These are phyloP conservation scores for Tetanocera ferruginea DNA, from an alignment of 2,888 invertebrate species.

Conservation along the genomic window DNA sequence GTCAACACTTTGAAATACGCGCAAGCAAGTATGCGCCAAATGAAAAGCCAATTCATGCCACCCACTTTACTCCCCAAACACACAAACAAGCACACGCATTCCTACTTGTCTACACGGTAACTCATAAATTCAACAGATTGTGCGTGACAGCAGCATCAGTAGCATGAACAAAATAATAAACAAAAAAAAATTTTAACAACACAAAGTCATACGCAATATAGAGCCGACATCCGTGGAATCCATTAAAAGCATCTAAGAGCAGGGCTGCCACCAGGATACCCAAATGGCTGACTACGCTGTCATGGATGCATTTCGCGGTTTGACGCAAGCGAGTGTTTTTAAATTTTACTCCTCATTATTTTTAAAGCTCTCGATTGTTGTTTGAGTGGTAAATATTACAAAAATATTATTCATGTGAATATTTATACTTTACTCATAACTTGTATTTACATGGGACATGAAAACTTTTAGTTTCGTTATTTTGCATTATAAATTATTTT, in stretches of 20 bases:
- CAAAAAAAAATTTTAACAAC: neutral
- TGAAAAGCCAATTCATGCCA: neutral
- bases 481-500: too few species aligned
- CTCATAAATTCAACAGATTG: constrained; percentile 28
- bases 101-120: constrained; percentile 22
- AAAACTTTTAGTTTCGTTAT: too few species aligned
- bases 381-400: neutral
- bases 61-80: neutral
- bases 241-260: neutral
- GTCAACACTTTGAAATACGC: constrained; percentile 64
- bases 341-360: neutral
- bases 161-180: neutral
- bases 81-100: neutral
- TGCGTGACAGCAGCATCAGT: constrained; percentile 16
- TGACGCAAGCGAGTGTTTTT: neutral
- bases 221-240: neutral
- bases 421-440: too few species aligned
- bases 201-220: neutral
- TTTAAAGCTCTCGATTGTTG: neutral
- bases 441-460: too few species aligned
- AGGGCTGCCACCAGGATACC: neutral
- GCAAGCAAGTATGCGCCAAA: neutral
- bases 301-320: constrained; percentile 4
- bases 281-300: neutral
- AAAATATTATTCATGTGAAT: neutral